phyloP scores from a whole-genome alignment of 2,888 invertebrate genomes.

The Melanostoma scalare region DNA sequence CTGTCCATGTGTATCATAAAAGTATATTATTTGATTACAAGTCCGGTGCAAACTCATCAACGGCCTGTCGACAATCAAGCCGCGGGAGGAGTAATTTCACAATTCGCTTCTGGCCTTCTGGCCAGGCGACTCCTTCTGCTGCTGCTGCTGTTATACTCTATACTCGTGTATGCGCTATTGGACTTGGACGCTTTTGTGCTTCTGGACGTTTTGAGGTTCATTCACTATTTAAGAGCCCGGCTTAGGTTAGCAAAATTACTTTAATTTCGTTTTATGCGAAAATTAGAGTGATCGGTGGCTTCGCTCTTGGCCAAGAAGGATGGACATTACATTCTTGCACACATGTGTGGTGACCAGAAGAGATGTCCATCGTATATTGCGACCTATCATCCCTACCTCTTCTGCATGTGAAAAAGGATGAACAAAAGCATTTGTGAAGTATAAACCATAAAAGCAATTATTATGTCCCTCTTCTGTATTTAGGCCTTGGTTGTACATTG shows the following conservation, averaged over 20 bases:
- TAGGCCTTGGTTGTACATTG: conserved; percentile 45
- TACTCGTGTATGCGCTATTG: neutral
- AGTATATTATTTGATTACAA: conserved; percentile 72
- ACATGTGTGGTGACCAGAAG: conserved; percentile 29
- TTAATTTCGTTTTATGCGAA: conserved; percentile 73
- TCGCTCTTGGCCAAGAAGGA: conserved; percentile 37
- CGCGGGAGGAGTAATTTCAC: conserved; percentile 75
- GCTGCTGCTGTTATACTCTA: conserved; percentile 7
- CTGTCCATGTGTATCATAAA: conserved; percentile 9
- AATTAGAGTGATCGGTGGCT: conserved; percentile 72
- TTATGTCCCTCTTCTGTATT: conserved; percentile 65
- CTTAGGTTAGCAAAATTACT: conserved; percentile 69
- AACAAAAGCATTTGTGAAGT: conserved; percentile 50
- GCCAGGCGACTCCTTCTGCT: conserved; percentile 21
- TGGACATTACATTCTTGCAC: conserved; percentile 45
- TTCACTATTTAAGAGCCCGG: conserved; percentile 69
- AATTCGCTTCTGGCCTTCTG: conserved; percentile 60
- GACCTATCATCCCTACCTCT: neutral
- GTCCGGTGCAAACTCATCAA: conserved; percentile 73
- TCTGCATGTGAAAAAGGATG: neutral
- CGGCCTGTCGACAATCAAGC: conserved; percentile 76
- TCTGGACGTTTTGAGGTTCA: conserved; percentile 68
- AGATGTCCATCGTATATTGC: conserved; percentile 22
- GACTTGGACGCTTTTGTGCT: conserved; percentile 2
- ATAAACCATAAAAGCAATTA: conserved; percentile 71